Evolutionary conservation across 2,888 invertebrate species (phyloP).

Genomic region (Plutella xylostella): DNA sequence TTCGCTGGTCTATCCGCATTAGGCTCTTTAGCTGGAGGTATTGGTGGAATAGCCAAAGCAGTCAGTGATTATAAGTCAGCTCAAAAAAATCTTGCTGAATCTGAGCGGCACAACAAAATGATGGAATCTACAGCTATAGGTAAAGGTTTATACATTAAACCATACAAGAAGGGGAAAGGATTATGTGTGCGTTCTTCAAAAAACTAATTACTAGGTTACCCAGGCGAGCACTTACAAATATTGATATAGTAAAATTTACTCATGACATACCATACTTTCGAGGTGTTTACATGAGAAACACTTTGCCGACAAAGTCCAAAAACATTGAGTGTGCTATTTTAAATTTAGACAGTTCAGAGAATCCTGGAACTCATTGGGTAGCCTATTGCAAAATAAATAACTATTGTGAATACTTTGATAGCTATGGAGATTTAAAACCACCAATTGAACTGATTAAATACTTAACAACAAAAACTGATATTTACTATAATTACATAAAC

Average conservation of each 20-base stretch:
- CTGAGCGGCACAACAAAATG: constrained; percentile 16
- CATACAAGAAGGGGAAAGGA: constrained; percentile 8
- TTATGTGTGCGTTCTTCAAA: constrained; percentile 9
- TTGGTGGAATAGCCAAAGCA: constrained; percentile 30
- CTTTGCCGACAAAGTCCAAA: constrained; percentile 19
- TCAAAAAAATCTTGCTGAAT: constrained; percentile 18
- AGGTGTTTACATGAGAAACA: constrained; percentile 19
- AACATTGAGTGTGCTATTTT: constrained; percentile 19
- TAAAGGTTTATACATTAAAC: constrained; percentile 23
- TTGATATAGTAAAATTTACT: constrained; percentile 9
- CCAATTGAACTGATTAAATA: constrained; percentile 24
- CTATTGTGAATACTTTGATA: constrained; percentile 30
- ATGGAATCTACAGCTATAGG: constrained; percentile 35
- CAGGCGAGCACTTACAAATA: constrained; percentile 10
- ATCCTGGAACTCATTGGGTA: constrained; percentile 32
- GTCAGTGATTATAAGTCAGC: constrained; percentile 26
- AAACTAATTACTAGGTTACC: constrained; percentile 13
- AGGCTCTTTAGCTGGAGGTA: constrained; percentile 32
- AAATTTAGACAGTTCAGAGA: constrained; percentile 24
- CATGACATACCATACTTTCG: constrained; percentile 16
- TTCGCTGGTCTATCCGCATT: constrained; percentile 31
- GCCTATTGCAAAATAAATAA: constrained; percentile 26
- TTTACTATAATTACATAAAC: constrained; percentile 21
- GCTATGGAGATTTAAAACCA: constrained; percentile 30
- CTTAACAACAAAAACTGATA: constrained; percentile 13